A percentile compares a stretch with the other conserved stretches of the same genome.
These are phyloP conservation scores for Syngnathus scovelli DNA, from an alignment of 2,113 vertebrate species.

Conservation along the genomic window DNA sequence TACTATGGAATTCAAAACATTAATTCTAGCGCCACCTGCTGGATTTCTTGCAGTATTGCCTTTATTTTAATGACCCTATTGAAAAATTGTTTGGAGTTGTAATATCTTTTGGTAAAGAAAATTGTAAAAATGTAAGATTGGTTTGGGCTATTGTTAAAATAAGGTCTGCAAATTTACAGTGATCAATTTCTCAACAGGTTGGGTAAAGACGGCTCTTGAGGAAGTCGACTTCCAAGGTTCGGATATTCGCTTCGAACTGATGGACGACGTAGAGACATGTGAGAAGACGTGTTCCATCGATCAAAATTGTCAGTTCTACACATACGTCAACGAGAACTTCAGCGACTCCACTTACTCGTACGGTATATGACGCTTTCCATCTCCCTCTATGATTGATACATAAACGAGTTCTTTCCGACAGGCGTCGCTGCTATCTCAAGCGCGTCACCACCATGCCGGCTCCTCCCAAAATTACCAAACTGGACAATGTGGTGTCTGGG, in stretches of 20 bases:
- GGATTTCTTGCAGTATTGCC: no score
- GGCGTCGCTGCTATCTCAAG: constrained; percentile 58
- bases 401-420: constrained; percentile 15
- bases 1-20: no score
- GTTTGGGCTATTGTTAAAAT: no score
- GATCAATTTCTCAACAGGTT: constrained; percentile 31
- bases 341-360: neutral
- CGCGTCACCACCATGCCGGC: constrained; percentile 44
- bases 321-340: constrained; percentile 25
- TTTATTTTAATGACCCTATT: no score
- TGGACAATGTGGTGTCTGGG: constrained; percentile 39
- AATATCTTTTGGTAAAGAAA: no score
- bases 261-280: constrained; percentile 20
- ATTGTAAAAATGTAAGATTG: no score
- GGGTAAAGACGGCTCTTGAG: constrained; percentile 11
- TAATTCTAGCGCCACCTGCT: no score
- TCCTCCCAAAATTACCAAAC: constrained; percentile 32
- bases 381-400: neutral
- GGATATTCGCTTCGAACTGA: constrained; percentile 26
- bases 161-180: no score
- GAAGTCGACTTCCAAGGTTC: constrained; percentile 24
- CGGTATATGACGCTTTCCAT: neutral
- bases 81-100: no score
- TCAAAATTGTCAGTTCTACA: constrained; percentile 59
- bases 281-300: constrained; percentile 42